Base-by-base conservation (phyloP, 1,140 invertebrate species). In the Eupristina koningsbergeri region DNA sequence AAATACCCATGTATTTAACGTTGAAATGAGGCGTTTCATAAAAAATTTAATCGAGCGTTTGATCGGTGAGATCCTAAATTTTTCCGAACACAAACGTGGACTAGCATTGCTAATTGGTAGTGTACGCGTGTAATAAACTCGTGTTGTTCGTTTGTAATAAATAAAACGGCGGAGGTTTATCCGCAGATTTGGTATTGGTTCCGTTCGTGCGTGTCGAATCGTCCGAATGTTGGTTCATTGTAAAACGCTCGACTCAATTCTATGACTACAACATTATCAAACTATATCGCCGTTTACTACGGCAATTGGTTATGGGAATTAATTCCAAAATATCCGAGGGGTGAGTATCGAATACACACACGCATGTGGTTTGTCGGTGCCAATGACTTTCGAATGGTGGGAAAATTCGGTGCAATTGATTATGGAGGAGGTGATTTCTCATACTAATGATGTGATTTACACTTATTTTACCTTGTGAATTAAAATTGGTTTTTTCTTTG, bases 231-330 rank as follows among this genome's bases (percentile, higher is more conserved):
- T 81, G 15, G 71, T 81, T 64, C 17, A 47, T 76, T 53, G 71
- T 73, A 53, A 80, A 73, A 39, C 13, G 34, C 17, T 67, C 61
- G 45, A 75, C 29, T 22, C 69, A 50, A 41, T 29, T 13, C 41
- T 36, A 34, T 22, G 26, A 7, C 29, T 41, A 76, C 53, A 61
- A 76, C 58, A 83, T 83, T 77, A 83, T 83, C 74, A 74, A 83
- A 64, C 58, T 53, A 71, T 83, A 79, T 83, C 76, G 81, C 22
- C 75, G 61, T 71, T 80, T 69, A 34, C 80, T 74, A 69, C 26
- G 67, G 19, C 53, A 22, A 81, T 83, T 79, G 64, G 86, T 86
- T 89, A 88, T 89, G 88, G 88, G 88, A 89, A 89, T 89, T 89
- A 87, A 88, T 89, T 81, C 71, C n/a, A 9, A 58, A 36, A 77